A percentile compares a stretch with the other conserved stretches of the same genome.
Evolutionary conservation across 2,888 invertebrate genomes (phyloP).

Genomic region (Notodonta ziczac): DNA sequence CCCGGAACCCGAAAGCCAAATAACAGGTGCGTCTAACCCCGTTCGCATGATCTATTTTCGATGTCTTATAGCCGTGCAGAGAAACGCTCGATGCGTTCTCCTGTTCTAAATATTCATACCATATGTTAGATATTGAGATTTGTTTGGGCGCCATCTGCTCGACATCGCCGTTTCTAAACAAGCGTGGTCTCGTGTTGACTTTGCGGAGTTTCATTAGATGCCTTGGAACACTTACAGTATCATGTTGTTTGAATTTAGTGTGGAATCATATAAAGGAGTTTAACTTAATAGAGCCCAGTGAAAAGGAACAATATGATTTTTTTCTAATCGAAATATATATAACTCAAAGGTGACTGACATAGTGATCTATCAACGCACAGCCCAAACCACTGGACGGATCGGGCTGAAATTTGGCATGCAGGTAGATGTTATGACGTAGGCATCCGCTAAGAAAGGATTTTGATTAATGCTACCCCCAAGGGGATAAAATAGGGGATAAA

Average conservation of each 20-base stretch:
- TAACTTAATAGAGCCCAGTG: slow-evolving; percentile 27
- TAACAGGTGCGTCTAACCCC: slow-evolving; percentile 85
- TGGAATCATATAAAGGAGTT: slow-evolving; percentile 37
- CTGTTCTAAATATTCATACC: slow-evolving; percentile 82
- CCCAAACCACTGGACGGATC: no score
- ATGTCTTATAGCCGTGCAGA: slow-evolving; percentile 81
- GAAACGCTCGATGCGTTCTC: slow-evolving; percentile 77
- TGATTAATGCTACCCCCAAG: no score
- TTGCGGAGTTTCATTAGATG: slow-evolving; percentile 78
- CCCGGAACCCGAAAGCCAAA: slow-evolving; percentile 75
- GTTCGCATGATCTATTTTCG: slow-evolving; percentile 85
- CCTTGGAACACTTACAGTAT: slow-evolving; percentile 71
- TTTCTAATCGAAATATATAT: no score
- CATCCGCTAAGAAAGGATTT: no score
- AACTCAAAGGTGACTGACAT: no score
- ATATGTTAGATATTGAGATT: slow-evolving; percentile 82
- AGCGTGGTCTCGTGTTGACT: slow-evolving; percentile 71
- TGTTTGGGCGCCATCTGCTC: slow-evolving; percentile 82
- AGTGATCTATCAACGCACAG: no score
- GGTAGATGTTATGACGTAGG: no score
- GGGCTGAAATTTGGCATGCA: no score
- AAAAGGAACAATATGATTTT: slow-evolving; percentile 3
- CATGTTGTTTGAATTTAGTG: slow-evolving; percentile 70
- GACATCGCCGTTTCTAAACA: slow-evolving; percentile 75
- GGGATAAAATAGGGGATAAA: no score